Evolutionary conservation across 2,797 vertebrate species (phyloP).

Genomic region (Rhabdophis nuchalis): DNA sequence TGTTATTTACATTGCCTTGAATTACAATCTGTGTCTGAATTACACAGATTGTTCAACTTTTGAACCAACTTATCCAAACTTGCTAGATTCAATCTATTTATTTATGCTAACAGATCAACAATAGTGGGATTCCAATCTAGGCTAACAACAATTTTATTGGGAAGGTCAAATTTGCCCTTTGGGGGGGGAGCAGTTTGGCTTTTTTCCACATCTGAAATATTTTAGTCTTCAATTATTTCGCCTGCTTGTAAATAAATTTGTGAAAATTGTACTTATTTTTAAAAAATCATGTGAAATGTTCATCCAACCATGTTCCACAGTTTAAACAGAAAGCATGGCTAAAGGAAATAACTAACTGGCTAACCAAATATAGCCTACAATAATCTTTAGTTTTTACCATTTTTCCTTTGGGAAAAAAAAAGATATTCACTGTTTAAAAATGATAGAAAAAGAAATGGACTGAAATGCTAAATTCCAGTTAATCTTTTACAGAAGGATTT

Average conservation of each 20-base stretch:
- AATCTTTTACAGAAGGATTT: not conserved
- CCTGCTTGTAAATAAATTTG: slow-evolving; percentile 50
- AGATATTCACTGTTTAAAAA: not conserved
- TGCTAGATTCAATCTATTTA: not conserved
- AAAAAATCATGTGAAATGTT: not conserved
- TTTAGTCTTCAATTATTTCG: not conserved
- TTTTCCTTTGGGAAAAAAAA: not conserved
- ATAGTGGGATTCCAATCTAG: not conserved
- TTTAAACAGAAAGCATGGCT: not conserved
- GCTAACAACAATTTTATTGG: not conserved
- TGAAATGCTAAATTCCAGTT: not conserved
- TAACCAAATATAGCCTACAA: not conserved
- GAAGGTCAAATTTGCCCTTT: not conserved
- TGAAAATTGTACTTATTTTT: not conserved
- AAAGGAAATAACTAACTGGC: not conserved
- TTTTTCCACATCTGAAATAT: not conserved
- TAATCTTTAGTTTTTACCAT: not conserved
- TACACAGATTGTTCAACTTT: not conserved
- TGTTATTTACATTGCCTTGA: not conserved
- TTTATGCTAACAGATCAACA: not conserved
- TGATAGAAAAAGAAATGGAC: not conserved
- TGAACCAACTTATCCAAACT: not conserved
- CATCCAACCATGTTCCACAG: not conserved
- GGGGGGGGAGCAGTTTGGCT: too few relatives aligned
- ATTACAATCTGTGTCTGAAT: too few relatives aligned